phyloP scores from a whole-genome alignment of 1,140 invertebrate species.

The Trachelipus rathkii region DNA sequence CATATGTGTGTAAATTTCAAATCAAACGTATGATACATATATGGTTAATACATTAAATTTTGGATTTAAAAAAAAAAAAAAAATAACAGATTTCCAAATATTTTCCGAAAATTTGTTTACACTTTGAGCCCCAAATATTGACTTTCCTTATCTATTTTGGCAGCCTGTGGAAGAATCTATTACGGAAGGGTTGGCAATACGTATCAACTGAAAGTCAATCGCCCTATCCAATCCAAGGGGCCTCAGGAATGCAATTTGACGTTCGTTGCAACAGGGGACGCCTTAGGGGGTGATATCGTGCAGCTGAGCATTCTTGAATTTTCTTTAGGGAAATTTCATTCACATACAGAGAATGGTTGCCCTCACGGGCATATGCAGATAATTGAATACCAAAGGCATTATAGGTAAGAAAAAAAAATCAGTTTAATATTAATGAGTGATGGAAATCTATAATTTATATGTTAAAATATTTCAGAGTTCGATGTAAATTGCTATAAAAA shows the following conservation, averaged over 20 bases:
- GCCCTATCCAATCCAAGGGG: slow-evolving; percentile 12
- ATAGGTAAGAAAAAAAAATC: slow-evolving; percentile 13
- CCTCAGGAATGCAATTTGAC: slow-evolving; percentile 28
- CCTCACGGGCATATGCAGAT: slow-evolving; percentile 33
- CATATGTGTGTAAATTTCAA: too few relatives aligned
- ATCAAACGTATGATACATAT: too few relatives aligned
- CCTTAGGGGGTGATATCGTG: slow-evolving; percentile 20
- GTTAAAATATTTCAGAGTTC: too few relatives aligned
- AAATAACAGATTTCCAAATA: too few relatives aligned
- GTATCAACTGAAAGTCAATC: slow-evolving; percentile 23
- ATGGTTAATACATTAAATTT: too few relatives aligned
- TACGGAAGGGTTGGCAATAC: slow-evolving; percentile 30
- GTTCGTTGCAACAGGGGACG: slow-evolving; percentile 23
- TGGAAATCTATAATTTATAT: not conserved
- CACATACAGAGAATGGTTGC: slow-evolving; percentile 25
- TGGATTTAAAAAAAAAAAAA: too few relatives aligned
- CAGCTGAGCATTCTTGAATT: slow-evolving; percentile 25
- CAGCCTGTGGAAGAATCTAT: slow-evolving; percentile 31
- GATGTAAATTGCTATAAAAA: too few relatives aligned
- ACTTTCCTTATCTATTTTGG: not conserved
- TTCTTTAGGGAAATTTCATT: slow-evolving; percentile 28
- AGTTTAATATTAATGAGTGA: not conserved
- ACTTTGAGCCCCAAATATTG: too few relatives aligned
- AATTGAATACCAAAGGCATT: slow-evolving; percentile 26
- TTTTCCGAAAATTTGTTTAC: too few relatives aligned